Evolutionary conservation across 2,113 vertebrate genomes (phyloP).

Genomic region (Osmerus mordax): DNA sequence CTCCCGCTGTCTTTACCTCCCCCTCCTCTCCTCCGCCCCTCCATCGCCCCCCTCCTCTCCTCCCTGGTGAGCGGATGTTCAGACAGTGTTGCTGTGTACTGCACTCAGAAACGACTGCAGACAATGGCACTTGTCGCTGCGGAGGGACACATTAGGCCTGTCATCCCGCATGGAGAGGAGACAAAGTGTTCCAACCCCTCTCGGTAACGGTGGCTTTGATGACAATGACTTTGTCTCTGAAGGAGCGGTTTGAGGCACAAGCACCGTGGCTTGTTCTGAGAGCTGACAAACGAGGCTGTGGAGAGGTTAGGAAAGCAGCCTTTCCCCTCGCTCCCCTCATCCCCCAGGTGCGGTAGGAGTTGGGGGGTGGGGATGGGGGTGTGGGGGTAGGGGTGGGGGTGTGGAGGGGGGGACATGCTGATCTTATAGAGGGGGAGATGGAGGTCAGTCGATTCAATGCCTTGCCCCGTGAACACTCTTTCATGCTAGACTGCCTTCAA

Average conservation of each 20-base stretch:
- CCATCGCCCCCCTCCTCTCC: slow-evolving; percentile 39
- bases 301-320: slow-evolving; percentile 59
- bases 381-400: slow-evolving; percentile 21
- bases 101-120: slow-evolving; percentile 23
- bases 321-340: slow-evolving; percentile 43
- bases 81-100: slow-evolving; percentile 44
- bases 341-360: slow-evolving; percentile 31
- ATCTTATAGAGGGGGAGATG: slow-evolving; percentile 58
- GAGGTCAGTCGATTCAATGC: slow-evolving; percentile 78
- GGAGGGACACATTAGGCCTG: slow-evolving; percentile 41
- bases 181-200: not conserved
- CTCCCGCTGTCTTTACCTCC: slow-evolving; percentile 11
- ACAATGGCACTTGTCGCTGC: slow-evolving; percentile 46
- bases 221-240: not conserved
- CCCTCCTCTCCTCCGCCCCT: slow-evolving; percentile 16
- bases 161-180: not conserved
- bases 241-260: not conserved
- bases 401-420: slow-evolving; percentile 26
- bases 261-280: slow-evolving; percentile 23
- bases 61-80: slow-evolving; percentile 39
- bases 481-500: slow-evolving; percentile 78
- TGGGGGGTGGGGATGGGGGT: slow-evolving; percentile 29
- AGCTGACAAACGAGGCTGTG: slow-evolving; percentile 42
- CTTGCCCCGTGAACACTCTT: slow-evolving; percentile 64
- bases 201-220: not conserved